These are phyloP conservation scores for Scalopus aquaticus DNA, from an alignment of 2,113 vertebrate genomes.

Conservation along the genomic window DNA sequence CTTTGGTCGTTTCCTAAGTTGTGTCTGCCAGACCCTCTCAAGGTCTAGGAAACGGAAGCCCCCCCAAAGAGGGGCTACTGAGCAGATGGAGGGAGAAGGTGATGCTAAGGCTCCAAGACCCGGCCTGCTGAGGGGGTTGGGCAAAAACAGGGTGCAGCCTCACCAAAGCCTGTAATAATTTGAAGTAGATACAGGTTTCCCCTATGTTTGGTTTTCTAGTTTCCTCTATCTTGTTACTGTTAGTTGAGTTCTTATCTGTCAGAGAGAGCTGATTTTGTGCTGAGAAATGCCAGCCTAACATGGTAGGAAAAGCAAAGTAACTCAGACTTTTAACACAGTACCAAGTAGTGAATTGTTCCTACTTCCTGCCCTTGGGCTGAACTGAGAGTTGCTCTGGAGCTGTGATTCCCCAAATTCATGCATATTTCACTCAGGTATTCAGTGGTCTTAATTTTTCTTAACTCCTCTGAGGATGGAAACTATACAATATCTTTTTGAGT, in stretches of 20 bases:
- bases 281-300: neutral
- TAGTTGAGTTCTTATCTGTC: neutral
- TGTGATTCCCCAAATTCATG: neutral
- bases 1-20: neutral
- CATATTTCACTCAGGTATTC: neutral
- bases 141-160: neutral
- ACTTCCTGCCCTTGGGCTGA: neutral
- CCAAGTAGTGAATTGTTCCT: neutral
- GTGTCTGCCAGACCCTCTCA: conserved; percentile 15
- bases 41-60: neutral
- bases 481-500: neutral
- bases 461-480: neutral
- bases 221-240: neutral
- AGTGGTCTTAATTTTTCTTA: neutral
- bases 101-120: neutral
- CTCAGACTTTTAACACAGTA: neutral
- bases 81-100: neutral
- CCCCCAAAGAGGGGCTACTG: neutral
- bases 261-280: neutral
- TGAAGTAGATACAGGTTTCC: neutral
- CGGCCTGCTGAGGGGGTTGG: neutral
- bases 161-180: neutral
- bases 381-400: neutral
- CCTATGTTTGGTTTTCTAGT: neutral
- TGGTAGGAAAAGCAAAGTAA: conserved; percentile 14